phyloP scores from a whole-genome alignment of 2,797 vertebrate species.

The Buceros bicornis region DNA sequence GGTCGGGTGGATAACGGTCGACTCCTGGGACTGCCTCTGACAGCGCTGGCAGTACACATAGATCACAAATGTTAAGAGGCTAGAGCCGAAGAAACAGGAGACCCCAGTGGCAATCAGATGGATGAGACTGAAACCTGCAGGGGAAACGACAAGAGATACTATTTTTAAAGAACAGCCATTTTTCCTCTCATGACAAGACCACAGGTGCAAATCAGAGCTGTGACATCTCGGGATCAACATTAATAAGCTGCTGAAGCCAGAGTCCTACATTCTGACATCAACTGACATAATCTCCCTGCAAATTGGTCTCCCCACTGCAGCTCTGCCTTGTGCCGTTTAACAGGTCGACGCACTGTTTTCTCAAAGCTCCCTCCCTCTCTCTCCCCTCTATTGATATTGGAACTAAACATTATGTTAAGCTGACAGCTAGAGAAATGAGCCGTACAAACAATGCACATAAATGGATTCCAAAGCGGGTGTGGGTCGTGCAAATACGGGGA shows the following conservation, averaged over 20 bases:
- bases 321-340: slow-evolving; percentile 60
- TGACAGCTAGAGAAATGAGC: slow-evolving; percentile 75
- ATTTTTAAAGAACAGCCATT: slow-evolving; percentile 24
- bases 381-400: slow-evolving; percentile 69
- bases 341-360: slow-evolving; percentile 64
- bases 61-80: slow-evolving; percentile 93
- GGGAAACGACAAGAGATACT: slow-evolving; percentile 35
- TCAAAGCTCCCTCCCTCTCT: slow-evolving; percentile 56
- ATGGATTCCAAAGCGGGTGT: slow-evolving; percentile 56
- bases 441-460: slow-evolving; percentile 65
- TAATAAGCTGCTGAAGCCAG: slow-evolving; percentile 54
- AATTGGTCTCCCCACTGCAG: slow-evolving; percentile 30
- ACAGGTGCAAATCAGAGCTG: slow-evolving; percentile 54
- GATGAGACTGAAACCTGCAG: slow-evolving; percentile 92
- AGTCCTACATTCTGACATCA: slow-evolving; percentile 26
- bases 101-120: slow-evolving; percentile 95
- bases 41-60: slow-evolving; percentile 95
- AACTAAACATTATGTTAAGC: slow-evolving; percentile 76
- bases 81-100: slow-evolving; percentile 96
- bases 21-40: slow-evolving; percentile 94
- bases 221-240: slow-evolving; percentile 10
- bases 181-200: slow-evolving; percentile 17
- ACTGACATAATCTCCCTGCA: slow-evolving; percentile 54
- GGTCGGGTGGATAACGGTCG: slow-evolving; percentile 88
- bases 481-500: slow-evolving; percentile 59